A percentile compares a stretch with the other conserved stretches of the same genome.
These are phyloP conservation scores for Cyanoliseus patagonus DNA, from an alignment of 2,113 vertebrate species.

Conservation along the genomic window DNA sequence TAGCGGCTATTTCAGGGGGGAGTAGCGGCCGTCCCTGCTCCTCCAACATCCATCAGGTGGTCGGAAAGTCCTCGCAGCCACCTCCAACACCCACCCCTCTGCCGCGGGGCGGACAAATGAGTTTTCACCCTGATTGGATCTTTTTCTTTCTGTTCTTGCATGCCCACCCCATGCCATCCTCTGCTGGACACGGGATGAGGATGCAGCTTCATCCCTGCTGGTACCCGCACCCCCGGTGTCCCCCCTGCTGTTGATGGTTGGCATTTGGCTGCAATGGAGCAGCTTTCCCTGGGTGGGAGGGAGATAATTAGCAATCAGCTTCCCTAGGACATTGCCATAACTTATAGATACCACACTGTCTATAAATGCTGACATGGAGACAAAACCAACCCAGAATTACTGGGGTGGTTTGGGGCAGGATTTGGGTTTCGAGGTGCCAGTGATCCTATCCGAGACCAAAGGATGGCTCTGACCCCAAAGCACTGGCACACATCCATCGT, in stretches of 20 bases:
- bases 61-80: neutral
- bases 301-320: neutral
- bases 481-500: neutral
- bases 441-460: rapidly evolving
- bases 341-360: neutral
- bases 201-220: rapidly evolving
- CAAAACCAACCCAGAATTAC: neutral
- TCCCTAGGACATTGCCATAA: neutral
- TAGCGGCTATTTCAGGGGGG: neutral
- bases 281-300: neutral
- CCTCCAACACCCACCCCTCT: neutral
- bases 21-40: neutral
- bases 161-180: no score
- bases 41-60: neutral
- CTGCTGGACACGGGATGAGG: neutral
- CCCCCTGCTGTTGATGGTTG: neutral
- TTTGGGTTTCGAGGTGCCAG: neutral
- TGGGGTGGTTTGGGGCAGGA: neutral
- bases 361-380: neutral
- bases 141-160: neutral
- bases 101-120: neutral
- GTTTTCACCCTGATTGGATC: neutral
- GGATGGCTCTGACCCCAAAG: neutral
- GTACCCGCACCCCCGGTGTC: neutral
- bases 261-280: neutral